Evolutionary conservation across 2,888 invertebrate species (phyloP).

Genomic region (Busseola fusca): DNA sequence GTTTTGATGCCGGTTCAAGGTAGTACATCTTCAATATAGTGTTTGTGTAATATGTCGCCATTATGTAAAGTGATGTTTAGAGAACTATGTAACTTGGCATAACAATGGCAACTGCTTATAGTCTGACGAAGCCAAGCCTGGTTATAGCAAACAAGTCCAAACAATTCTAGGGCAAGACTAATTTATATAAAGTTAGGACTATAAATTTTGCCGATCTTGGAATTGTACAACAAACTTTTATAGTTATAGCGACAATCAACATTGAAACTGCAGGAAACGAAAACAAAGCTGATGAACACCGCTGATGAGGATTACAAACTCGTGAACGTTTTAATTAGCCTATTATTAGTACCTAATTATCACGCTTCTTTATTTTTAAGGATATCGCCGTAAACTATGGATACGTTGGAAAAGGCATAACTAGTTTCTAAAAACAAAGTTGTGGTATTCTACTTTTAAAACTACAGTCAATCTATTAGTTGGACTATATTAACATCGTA

Average conservation of each 20-base stretch:
- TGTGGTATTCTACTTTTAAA: neutral
- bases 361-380: constrained; percentile 36
- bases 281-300: neutral
- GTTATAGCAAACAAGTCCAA: neutral
- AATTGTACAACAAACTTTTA: too few relatives aligned
- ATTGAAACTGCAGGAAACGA: neutral
- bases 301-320: constrained; percentile 28
- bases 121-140: neutral
- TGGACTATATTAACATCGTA: neutral
- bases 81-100: neutral
- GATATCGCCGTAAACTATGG: constrained; percentile 22
- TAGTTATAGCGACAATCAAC: neutral
- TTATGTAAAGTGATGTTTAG: constrained; percentile 32
- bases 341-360: constrained; percentile 23
- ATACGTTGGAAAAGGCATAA: too few relatives aligned
- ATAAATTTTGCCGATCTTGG: neutral
- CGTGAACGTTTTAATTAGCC: constrained; percentile 2
- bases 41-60: constrained; percentile 2
- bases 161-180: neutral
- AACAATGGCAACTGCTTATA: neutral
- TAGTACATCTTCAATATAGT: constrained; percentile 30
- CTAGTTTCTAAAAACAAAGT: neutral
- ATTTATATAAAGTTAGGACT: neutral
- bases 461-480: neutral
- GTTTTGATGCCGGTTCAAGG: constrained; percentile 50